Percentiles rank a stretch among this genome's conserved stretches.
These are phyloP conservation scores for Daktulosphaira vitifoliae DNA, from an alignment of 1,140 invertebrate species.

Conservation along the genomic window DNA sequence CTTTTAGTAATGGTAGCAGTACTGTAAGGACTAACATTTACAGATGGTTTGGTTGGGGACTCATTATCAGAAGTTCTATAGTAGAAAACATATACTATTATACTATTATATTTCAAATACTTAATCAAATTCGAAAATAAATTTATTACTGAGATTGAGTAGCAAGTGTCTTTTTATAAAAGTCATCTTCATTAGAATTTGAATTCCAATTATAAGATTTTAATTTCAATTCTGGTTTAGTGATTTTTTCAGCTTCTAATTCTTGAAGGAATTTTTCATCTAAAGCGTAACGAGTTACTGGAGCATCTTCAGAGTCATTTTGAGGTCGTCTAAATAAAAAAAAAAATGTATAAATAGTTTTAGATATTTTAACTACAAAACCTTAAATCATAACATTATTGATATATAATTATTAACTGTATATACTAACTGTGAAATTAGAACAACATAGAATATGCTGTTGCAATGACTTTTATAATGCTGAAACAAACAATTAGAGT, in stretches of 20 bases:
- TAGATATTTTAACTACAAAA: too few relatives aligned
- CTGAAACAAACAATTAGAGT: too few relatives aligned
- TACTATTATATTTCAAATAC: background rate
- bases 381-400: too few relatives aligned
- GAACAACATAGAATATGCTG: too few relatives aligned
- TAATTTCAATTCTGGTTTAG: conserved; percentile 22
- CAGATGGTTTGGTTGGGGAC: conserved; percentile 7
- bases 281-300: conserved; percentile 10
- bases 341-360: too few relatives aligned
- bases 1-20: conserved; percentile 28
- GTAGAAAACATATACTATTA: background rate
- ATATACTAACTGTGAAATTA: too few relatives aligned
- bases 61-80: conserved; percentile 13
- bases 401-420: too few relatives aligned
- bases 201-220: conserved; percentile 19
- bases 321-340: conserved; percentile 3
- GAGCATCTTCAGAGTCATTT: conserved; percentile 4
- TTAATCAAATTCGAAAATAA: background rate
- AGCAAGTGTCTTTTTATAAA: background rate
- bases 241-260: conserved; percentile 24
- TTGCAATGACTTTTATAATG: too few relatives aligned
- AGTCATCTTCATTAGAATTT: conserved; percentile 1
- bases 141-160: conserved; percentile 1
- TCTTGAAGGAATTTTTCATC: conserved; percentile 27
- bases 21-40: conserved; percentile 26